These are phyloP conservation scores for Ectobius pallidus DNA, from an alignment of 2,888 invertebrate species.

Conservation along the genomic window DNA sequence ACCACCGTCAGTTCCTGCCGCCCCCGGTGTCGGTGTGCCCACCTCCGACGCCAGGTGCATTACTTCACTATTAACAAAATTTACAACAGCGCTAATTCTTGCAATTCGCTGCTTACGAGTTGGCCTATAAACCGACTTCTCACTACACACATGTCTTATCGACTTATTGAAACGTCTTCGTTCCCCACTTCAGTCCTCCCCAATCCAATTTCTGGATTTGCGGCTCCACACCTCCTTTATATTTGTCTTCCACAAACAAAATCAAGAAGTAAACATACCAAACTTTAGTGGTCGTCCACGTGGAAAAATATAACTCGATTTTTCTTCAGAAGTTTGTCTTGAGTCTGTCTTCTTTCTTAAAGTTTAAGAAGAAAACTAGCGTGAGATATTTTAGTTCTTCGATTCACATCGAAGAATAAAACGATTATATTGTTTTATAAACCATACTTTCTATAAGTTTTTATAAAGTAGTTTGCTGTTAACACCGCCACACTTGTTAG, in stretches of 20 bases:
- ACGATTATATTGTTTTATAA: no score
- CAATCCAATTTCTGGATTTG: background rate
- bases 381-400: no score
- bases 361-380: no score
- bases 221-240: background rate
- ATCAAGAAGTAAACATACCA: background rate
- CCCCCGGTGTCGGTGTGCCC: slow-evolving; percentile 22
- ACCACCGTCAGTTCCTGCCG: slow-evolving; percentile 24
- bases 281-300: no score
- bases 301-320: no score
- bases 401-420: no score
- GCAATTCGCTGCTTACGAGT: no score
- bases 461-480: no score
- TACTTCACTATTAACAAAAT: background rate
- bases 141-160: background rate
- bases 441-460: no score
- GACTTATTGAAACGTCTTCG: slow-evolving; percentile 1
- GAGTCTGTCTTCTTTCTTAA: no score
- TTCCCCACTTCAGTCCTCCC: background rate
- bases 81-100: no score
- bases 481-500: background rate
- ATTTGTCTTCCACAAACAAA: background rate
- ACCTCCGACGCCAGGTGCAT: slow-evolving; percentile 42
- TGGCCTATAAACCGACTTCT: background rate
- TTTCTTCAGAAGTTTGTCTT: no score